phyloP scores from a whole-genome alignment of 2,888 invertebrate species.

The Enchytraeus crypticus region DNA sequence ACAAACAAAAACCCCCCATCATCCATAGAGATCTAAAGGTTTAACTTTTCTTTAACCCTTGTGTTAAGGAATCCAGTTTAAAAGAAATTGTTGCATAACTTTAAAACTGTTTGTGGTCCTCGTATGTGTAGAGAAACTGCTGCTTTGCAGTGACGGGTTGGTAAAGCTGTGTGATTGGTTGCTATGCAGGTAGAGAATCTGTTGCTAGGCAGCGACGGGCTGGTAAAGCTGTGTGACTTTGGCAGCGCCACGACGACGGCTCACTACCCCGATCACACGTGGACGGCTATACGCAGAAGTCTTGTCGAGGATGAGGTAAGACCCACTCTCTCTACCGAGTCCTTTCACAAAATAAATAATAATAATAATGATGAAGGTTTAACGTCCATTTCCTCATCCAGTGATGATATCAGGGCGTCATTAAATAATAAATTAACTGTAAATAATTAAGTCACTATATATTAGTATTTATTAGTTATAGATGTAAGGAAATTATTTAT shows the following conservation, averaged over 20 bases:
- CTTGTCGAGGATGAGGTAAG: constrained; percentile 83
- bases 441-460: too few species aligned
- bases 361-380: too few species aligned
- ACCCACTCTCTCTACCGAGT: neutral
- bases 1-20: constrained; percentile 77
- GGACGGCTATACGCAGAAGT: constrained; percentile 84
- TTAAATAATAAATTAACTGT: too few species aligned
- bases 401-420: too few species aligned
- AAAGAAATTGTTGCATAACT: neutral
- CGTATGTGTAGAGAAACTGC: neutral
- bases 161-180: neutral
- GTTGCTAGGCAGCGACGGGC: constrained; percentile 72
- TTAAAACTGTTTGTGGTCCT: neutral
- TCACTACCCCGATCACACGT: constrained; percentile 73
- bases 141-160: too few species aligned
- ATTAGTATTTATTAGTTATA: too few species aligned
- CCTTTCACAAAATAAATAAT: too few species aligned
- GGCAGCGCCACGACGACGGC: constrained; percentile 80
- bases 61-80: neutral
- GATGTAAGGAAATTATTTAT: too few species aligned
- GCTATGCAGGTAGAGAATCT: constrained; percentile 87
- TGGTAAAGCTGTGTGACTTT: constrained; percentile 90
- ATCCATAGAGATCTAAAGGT: constrained; percentile 91
- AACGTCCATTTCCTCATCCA: too few species aligned
- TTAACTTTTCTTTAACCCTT: constrained; percentile 20